phyloP scores from a whole-genome alignment of 1,140 invertebrate genomes.

The Eriocheir sinensis region DNA sequence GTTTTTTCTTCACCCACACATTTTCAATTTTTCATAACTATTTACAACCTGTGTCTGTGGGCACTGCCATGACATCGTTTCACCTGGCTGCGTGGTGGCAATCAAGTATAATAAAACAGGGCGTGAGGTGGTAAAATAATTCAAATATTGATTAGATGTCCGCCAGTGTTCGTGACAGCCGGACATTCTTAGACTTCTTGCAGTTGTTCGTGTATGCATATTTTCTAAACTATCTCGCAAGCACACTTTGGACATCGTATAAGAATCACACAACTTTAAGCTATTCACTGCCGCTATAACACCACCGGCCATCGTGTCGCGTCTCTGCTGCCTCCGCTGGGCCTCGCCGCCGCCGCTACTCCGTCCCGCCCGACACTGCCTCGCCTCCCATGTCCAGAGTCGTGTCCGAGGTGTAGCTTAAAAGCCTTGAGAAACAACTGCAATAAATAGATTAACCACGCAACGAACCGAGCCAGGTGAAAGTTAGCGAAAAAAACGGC shows the following conservation, averaged over 20 bases:
- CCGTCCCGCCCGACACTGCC: background rate
- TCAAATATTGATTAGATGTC: too few relatives aligned
- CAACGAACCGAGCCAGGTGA: constrained; percentile 65
- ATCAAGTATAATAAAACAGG: too few relatives aligned
- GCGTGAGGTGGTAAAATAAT: too few relatives aligned
- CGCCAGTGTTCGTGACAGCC: too few relatives aligned
- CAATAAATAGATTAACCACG: constrained; percentile 70
- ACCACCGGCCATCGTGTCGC: background rate
- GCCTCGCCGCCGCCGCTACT: background rate
- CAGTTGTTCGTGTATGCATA: background rate
- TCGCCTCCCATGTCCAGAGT: background rate
- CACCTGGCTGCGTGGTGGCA: too few relatives aligned
- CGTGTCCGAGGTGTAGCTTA: background rate
- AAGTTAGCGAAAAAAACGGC: constrained; percentile 24
- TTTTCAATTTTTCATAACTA: background rate
- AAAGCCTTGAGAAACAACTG: constrained; percentile 41
- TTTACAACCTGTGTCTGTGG: too few relatives aligned
- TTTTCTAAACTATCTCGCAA: background rate
- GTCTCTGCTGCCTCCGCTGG: background rate
- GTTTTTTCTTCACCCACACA: background rate
- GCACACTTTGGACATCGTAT: background rate
- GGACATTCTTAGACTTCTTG: too few relatives aligned
- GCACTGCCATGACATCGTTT: too few relatives aligned
- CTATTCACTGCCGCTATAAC: background rate
- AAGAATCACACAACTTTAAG: background rate